Base-by-base conservation (phyloP, 2,888 invertebrate genomes). In the Cheilosia soror region DNA sequence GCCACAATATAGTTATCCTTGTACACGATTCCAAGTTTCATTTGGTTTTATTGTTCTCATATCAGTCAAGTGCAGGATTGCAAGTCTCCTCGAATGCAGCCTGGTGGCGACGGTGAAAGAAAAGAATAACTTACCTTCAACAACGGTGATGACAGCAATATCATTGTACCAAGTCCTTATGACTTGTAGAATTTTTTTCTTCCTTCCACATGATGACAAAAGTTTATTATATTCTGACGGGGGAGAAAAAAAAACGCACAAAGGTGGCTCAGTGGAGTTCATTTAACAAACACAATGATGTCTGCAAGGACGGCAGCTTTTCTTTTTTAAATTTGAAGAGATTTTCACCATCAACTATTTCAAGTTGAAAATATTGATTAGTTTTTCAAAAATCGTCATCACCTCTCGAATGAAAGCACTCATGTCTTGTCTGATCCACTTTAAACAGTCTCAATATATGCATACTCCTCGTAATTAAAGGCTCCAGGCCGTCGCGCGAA, bases 11-110 rank as follows among this genome's bases (percentile, higher is more conserved):
- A 6, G 33, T 27, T 29, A 27, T 31, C 20, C 44, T 33, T n/a
- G 4, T n/a, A 37, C 13, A 33, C 5, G 29, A 11, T 29, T 66
- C 29, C 40, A 42, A 55, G 53, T 42, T 44, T 57, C 31, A 55
- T 53, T 65, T 55, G 29, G 47, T 66, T 25, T 27, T 33, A 69
- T 77, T 77, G 77, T 77, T 62, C 62, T 27, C 68, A 44, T 77
- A 62, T 77, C 77, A 77, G 68, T 77, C 77, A 77, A 53, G 15
- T 69, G 68, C 77, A 77, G 77, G 15, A 37, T 47, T 57, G 20
- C 57, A 58, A 27, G 47, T 20, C 5, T 53, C 53, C 25, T 25
- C 44, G 13, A 4, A 11, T 44, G 47, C 37, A 65, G 47, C 47
- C 33, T 73, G 49, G 5, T 65, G 15, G 9, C 37, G 40, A 44